Evolutionary conservation across 2,888 invertebrate species (phyloP).

Genomic region (Patella pellucida): DNA sequence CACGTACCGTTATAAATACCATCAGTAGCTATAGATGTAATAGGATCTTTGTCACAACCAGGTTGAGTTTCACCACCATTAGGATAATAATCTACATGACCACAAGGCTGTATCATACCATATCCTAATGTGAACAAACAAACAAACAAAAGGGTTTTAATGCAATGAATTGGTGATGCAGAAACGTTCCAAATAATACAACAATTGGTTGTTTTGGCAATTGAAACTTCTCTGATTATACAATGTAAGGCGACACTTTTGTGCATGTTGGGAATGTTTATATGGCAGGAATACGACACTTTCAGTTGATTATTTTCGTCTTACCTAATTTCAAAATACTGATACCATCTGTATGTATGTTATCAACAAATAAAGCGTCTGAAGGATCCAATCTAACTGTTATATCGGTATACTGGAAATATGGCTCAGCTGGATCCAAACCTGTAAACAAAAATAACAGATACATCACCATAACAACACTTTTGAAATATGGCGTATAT

Average conservation of each 20-base stretch:
- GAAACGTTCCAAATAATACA: neutral
- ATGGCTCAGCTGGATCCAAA: constrained; percentile 90
- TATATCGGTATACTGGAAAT: constrained; percentile 88
- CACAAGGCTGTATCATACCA: constrained; percentile 56
- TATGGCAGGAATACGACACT: no score
- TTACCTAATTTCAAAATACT: constrained; percentile 49
- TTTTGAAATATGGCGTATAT: no score
- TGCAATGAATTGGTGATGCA: neutral
- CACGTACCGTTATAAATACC: constrained; percentile 46
- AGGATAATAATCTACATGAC: constrained; percentile 71
- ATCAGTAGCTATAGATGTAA: constrained; percentile 36
- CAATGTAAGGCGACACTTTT: no score
- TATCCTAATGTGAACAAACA: constrained; percentile 38
- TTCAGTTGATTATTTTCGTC: neutral
- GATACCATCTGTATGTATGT: constrained; percentile 86
- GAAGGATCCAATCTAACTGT: constrained; percentile 85
- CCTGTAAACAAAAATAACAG: constrained; percentile 37
- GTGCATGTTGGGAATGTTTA: no score
- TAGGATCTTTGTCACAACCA: constrained; percentile 59
- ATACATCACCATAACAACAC: no score
- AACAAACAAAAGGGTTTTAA: neutral
- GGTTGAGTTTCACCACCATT: constrained; percentile 70
- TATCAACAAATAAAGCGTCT: constrained; percentile 89
- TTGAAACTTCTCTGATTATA: no score
- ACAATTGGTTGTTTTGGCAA: no score